These are phyloP conservation scores for Rhynchonema sp. DNA, from an alignment of 2,888 invertebrate species.

Conservation along the genomic window DNA sequence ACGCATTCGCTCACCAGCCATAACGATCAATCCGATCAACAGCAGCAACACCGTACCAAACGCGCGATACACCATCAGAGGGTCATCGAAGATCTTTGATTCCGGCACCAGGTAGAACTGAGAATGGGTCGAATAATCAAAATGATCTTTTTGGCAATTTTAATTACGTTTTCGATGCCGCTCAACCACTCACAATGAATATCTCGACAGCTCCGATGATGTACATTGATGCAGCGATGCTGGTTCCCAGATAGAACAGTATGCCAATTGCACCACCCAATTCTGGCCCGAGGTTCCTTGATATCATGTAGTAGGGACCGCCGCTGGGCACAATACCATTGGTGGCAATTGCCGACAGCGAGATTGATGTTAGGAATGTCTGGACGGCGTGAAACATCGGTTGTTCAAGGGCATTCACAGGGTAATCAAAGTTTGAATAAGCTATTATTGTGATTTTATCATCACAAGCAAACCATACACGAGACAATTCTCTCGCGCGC, in stretches of 20 bases:
- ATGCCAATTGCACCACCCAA: conserved; percentile 98
- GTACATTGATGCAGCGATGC: conserved; percentile 96
- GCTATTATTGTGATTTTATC: no score
- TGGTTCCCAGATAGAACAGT: conserved; percentile 93
- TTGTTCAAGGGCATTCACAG: no score
- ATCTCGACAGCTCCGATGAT: conserved; percentile 63
- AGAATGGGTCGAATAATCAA: no score
- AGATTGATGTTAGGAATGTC: conserved; percentile 50
- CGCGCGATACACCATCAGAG: conserved; percentile 34
- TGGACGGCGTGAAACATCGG: no score
- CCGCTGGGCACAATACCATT: conserved; percentile 97
- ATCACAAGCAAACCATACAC: no score
- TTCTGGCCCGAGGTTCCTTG: conserved; percentile 75
- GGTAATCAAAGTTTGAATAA: no score
- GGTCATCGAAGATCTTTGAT: conserved; percentile 33
- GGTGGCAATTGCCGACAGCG: conserved; percentile 97
- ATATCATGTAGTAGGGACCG: conserved; percentile 99
- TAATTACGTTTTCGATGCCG: no score
- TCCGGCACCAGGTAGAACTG: conserved; percentile 21
- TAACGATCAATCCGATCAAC: conserved; percentile 32
- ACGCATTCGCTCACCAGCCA: conserved; percentile 32
- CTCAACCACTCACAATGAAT: conserved; percentile 8
- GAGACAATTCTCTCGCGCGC: no score
- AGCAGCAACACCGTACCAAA: conserved; percentile 34
- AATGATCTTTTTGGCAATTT: no score